These are phyloP conservation scores for Eristalis pertinax DNA, from an alignment of 2,888 invertebrate genomes.

Conservation along the genomic window DNA sequence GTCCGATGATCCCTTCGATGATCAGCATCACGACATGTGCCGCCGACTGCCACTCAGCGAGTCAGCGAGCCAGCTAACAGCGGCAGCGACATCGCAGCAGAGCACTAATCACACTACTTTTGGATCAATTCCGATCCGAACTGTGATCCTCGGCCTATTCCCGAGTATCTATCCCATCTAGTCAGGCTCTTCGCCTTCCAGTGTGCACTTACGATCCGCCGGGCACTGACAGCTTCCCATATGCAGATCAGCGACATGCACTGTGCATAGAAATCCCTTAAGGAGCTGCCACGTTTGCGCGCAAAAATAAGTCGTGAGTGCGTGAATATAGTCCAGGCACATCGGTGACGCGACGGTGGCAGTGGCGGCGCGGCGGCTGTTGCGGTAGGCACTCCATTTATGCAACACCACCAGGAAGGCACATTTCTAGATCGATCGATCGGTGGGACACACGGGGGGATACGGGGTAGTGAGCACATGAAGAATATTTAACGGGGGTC, in stretches of 20 bases:
- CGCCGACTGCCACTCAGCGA: conserved; percentile 9
- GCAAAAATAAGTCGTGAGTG: conserved; percentile 67
- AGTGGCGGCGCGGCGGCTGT: background rate
- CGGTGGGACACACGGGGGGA: conserved; percentile 7
- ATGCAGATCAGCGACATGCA: conserved; percentile 63
- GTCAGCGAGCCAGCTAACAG: conserved; percentile 3
- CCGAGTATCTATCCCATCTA: conserved; percentile 29
- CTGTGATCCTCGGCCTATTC: conserved; percentile 45
- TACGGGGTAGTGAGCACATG: background rate
- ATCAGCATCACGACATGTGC: conserved; percentile 72
- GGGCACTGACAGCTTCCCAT: conserved; percentile 49
- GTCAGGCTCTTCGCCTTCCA: conserved; percentile 3
- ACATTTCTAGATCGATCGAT: conserved; percentile 42
- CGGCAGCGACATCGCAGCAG: background rate
- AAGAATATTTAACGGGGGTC: conserved; percentile 51
- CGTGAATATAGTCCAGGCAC: conserved; percentile 59
- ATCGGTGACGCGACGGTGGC: background rate
- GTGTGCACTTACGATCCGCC: conserved; percentile 31
- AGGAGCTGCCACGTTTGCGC: conserved; percentile 53
- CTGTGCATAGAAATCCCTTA: conserved; percentile 42
- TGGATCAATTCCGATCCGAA: conserved; percentile 55
- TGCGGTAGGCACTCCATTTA: conserved; percentile 19
- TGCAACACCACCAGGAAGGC: conserved; percentile 59
- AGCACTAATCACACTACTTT: conserved; percentile 53
- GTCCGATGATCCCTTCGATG: conserved; percentile 68